Evolutionary conservation across 2,888 invertebrate species (phyloP), one percentile per base, ranked within the genome.

Genomic region (Drosophila tripunctata): DNA sequence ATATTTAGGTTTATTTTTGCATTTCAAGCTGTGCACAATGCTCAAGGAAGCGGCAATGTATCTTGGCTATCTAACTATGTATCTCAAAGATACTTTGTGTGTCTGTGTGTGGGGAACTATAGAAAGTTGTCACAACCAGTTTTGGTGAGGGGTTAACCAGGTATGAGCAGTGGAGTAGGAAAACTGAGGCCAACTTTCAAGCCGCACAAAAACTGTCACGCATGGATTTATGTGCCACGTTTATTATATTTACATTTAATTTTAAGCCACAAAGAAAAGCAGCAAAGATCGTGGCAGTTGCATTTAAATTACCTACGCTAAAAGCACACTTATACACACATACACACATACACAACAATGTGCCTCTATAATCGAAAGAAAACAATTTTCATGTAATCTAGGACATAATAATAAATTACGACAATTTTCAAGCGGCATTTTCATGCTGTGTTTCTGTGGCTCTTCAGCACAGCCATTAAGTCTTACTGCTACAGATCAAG

Each of bases 321-420:
- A 56, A 40, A 67, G 63, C 67, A 64, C 52, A 24, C 35, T 44
- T 27, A 40, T 5, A 24, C 27, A 50, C 21, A 52, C 22, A 33
- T 12, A 52, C 33, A 43, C 7, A 57, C 10, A 43, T 21, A 47
- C n/a, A 12, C 31, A 10, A 43, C 30, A 75, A 60, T 60, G 44
- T 35, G 33, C 30, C 27, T 19, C 41, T 44, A 50, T 79, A 86
- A 88, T 88, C 88, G 88, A 86, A 78, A 89, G 86, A 89, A 89
- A 88, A 89, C 87, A 89, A 88, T 89, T 88, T 86, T 82, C 88
- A 87, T 87, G 81, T 85, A 87, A 88, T 89, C 82, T 88, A 88
- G 89, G 88, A 90, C 89, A 88, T 84, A 78, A 89, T 88, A 87
- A 90, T 89, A 86, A 89, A 90, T 89, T 86, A 87, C 89, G 71